Evolutionary conservation across 2,797 vertebrate species (phyloP).

Genomic region (Thunnus albacares): DNA sequence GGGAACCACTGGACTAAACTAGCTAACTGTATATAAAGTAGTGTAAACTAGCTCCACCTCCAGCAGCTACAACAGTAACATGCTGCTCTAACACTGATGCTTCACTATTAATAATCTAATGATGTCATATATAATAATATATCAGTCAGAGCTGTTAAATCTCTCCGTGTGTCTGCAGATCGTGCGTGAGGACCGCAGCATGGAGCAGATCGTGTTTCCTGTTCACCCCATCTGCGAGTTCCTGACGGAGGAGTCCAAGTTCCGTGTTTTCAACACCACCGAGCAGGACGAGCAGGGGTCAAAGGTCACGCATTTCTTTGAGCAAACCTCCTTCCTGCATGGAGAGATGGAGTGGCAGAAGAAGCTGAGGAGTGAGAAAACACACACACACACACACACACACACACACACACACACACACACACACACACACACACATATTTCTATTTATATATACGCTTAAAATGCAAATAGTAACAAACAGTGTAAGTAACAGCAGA

Average conservation of each 20-base stretch:
- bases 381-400: neutral
- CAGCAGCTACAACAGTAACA: no score
- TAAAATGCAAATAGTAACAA: no score
- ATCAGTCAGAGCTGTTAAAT: no score
- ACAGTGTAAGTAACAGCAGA: no score
- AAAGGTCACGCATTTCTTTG: slow-evolving; percentile 98
- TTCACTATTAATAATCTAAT: no score
- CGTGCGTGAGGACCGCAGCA: slow-evolving; percentile 95
- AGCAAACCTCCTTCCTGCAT: slow-evolving; percentile 95
- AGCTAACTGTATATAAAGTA: no score
- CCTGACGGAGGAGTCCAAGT: slow-evolving; percentile 95
- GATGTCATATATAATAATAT: no score
- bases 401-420: slow-evolving; percentile 5
- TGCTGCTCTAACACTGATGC: no score
- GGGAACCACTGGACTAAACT: no score
- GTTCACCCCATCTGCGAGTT: slow-evolving; percentile 96
- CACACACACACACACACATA: neutral
- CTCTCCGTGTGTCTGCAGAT: slow-evolving; percentile 84
- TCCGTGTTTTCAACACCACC: slow-evolving; percentile 93
- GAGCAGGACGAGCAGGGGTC: slow-evolving; percentile 99
- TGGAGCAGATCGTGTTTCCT: slow-evolving; percentile 99
- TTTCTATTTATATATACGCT: no score
- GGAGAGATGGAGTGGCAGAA: slow-evolving; percentile 99
- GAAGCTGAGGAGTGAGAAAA: slow-evolving; percentile 92
- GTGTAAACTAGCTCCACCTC: no score